These are phyloP conservation scores for Monoplex corrugatus DNA, from an alignment of 2,888 invertebrate genomes.

Conservation along the genomic window DNA sequence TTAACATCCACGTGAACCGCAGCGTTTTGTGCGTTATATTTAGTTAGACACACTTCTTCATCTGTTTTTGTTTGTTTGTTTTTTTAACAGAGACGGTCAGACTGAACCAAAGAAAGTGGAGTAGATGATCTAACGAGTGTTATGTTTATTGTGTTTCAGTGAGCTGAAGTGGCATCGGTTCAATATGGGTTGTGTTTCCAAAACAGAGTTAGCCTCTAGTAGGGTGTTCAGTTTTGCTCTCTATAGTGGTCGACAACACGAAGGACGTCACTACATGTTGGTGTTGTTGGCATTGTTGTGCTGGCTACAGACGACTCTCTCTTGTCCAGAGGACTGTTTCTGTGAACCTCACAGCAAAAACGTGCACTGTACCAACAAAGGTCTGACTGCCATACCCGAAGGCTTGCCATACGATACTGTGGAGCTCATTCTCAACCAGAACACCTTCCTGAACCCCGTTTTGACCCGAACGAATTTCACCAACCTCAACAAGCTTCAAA, in stretches of 20 bases:
- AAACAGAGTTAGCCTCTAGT: not conserved
- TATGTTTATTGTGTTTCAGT: not conserved
- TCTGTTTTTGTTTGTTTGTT: too few relatives aligned
- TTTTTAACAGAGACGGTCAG: too few relatives aligned
- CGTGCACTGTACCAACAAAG: slow-evolving; percentile 78
- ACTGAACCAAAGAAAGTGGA: too few relatives aligned
- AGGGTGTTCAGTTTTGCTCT: slow-evolving; percentile 36
- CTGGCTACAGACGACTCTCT: slow-evolving; percentile 50
- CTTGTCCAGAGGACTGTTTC: slow-evolving; percentile 79
- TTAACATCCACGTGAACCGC: too few relatives aligned
- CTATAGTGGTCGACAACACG: not conserved
- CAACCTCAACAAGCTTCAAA: slow-evolving; percentile 70
- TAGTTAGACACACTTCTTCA: too few relatives aligned
- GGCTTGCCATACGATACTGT: slow-evolving; percentile 75
- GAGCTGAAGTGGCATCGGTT: not conserved
- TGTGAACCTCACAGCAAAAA: slow-evolving; percentile 77
- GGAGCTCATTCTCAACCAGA: slow-evolving; percentile 78
- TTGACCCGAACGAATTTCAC: slow-evolving; percentile 77
- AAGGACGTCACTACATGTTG: slow-evolving; percentile 35
- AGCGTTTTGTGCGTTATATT: too few relatives aligned
- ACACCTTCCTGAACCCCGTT: slow-evolving; percentile 72
- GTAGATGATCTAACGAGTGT: too few relatives aligned
- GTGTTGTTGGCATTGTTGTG: slow-evolving; percentile 51
- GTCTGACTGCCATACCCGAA: slow-evolving; percentile 74
- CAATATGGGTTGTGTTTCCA: not conserved